Conservation (phyloP, 1,140 invertebrate species). For the Drosophila dunni region DNA sequence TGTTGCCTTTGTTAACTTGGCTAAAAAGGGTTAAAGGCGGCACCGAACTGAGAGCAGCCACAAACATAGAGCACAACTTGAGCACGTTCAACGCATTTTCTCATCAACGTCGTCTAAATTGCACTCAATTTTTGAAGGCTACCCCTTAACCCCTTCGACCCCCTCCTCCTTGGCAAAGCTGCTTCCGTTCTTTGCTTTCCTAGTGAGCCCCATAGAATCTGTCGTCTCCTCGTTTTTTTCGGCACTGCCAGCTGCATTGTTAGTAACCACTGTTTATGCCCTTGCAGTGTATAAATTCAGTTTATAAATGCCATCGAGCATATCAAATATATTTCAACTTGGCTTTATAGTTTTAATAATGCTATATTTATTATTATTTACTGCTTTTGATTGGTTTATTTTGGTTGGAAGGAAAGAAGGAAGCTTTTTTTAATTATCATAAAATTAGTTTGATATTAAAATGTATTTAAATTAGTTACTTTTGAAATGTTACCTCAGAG, state of each 20-base stretch:
- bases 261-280: slow-evolving; percentile 18
- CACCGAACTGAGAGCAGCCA: slow-evolving; percentile 35
- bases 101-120: slow-evolving; percentile 81
- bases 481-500: too few relatives aligned
- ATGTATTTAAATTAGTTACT: too few relatives aligned
- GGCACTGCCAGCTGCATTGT: slow-evolving; percentile 45
- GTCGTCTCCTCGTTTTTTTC: slow-evolving; percentile 44
- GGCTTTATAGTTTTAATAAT: neutral
- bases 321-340: neutral
- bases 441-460: too few relatives aligned
- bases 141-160: slow-evolving; percentile 1
- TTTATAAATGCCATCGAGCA: neutral
- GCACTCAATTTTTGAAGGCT: slow-evolving; percentile 83
- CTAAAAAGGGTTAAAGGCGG: slow-evolving; percentile 70
- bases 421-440: too few relatives aligned
- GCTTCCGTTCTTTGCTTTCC: slow-evolving; percentile 37
- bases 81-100: slow-evolving; percentile 84
- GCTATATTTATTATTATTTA: too few relatives aligned
- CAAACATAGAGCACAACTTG: slow-evolving; percentile 70
- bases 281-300: slow-evolving; percentile 40
- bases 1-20: slow-evolving; percentile 64
- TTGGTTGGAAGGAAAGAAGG: too few relatives aligned
- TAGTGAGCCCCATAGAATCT: slow-evolving; percentile 29
- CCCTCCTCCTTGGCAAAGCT: slow-evolving; percentile 17
- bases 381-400: too few relatives aligned